Percentiles rank a stretch among this genome's conserved stretches.
Evolutionary conservation across 1,140 invertebrate genomes (phyloP).

Genomic region (Chionoecetes opilio): DNA sequence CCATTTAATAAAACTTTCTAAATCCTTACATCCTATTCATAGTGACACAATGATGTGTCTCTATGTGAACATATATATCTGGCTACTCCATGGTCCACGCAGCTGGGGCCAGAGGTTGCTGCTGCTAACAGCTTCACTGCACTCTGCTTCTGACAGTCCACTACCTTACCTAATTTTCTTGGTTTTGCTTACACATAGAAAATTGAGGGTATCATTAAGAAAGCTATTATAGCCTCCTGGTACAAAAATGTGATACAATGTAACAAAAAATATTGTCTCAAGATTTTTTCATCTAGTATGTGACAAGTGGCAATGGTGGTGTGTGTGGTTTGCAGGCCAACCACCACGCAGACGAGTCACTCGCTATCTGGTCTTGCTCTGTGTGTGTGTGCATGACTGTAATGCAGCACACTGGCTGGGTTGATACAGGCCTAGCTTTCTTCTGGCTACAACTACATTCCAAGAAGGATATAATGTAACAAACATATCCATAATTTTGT

Average conservation of each 20-base stretch:
- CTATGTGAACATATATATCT: neutral
- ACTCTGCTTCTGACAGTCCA: neutral
- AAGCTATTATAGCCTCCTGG: constrained; percentile 75
- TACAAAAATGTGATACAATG: constrained; percentile 52
- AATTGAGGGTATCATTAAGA: constrained; percentile 61
- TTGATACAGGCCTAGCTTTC: neutral
- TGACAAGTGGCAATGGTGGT: constrained; percentile 35
- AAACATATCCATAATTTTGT: neutral
- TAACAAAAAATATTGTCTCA: constrained; percentile 66
- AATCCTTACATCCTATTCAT: neutral
- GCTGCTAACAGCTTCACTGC: constrained; percentile 22
- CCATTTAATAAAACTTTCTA: neutral
- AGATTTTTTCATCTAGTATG: constrained; percentile 10
- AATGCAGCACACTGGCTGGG: neutral
- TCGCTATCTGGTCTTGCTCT: neutral
- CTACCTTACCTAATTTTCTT: constrained; percentile 52
- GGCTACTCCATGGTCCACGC: neutral
- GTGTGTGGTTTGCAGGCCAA: neutral
- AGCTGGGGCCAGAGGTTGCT: neutral
- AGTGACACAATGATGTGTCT: neutral
- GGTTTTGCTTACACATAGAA: constrained; percentile 49
- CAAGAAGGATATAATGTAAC: neutral
- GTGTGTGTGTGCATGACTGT: neutral
- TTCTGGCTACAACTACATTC: neutral
- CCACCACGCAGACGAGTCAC: neutral